Evolutionary conservation across 2,113 vertebrate genomes (phyloP).

Genomic region (Manacus vitellinus): DNA sequence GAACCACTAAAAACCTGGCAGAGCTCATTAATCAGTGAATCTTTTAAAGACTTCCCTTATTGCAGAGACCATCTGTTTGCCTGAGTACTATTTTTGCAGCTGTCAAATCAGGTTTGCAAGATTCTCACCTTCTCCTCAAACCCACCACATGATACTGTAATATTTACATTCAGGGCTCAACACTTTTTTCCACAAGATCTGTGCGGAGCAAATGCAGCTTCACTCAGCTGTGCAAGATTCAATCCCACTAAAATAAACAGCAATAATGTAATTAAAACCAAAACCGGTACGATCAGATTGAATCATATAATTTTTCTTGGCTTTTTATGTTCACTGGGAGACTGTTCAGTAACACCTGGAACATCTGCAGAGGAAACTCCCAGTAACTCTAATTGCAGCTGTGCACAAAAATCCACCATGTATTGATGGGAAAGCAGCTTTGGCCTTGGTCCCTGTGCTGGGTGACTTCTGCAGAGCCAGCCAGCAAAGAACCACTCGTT

Average conservation of each 20-base stretch:
- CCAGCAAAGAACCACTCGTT: not conserved
- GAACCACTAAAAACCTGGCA: not conserved
- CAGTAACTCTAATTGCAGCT: not conserved
- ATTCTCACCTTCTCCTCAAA: slow-evolving; percentile 46
- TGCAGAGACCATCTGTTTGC: slow-evolving; percentile 27
- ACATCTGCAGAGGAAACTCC: not conserved
- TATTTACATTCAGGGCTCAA: not conserved
- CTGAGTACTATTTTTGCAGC: not conserved
- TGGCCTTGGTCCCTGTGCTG: not conserved
- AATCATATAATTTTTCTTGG: not conserved
- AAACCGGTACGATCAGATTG: not conserved
- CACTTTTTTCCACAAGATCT: not conserved
- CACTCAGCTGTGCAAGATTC: not conserved
- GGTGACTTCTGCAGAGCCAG: not conserved
- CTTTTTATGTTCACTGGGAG: not conserved
- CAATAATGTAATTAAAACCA: not conserved
- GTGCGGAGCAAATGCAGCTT: not conserved
- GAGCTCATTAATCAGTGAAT: not conserved
- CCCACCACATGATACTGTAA: not conserved
- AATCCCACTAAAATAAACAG: not conserved
- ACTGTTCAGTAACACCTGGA: not conserved
- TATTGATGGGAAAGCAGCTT: not conserved
- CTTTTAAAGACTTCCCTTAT: not conserved
- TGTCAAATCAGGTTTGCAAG: slow-evolving; percentile 40
- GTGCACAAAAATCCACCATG: not conserved